Evolutionary conservation across 2,113 vertebrate species (phyloP).

Genomic region (Sceloporus tristichus): DNA sequence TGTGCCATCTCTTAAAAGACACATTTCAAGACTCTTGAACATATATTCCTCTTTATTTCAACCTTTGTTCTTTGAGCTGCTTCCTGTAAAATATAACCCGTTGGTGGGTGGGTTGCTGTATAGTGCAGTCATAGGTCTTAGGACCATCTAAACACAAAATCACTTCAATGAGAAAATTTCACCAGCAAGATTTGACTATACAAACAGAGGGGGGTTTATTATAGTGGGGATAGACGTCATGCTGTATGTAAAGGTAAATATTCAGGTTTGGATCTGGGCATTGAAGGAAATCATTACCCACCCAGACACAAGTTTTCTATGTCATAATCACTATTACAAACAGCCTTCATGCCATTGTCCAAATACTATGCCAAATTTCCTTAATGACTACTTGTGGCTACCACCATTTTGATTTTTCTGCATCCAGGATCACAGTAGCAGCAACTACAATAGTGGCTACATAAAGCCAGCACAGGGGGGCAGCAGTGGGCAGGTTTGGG

Average conservation of each 20-base stretch:
- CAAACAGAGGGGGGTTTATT: background rate
- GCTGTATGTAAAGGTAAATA: background rate
- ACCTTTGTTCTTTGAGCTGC: background rate
- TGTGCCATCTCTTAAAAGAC: too few species aligned
- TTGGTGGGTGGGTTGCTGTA: background rate
- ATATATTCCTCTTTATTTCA: background rate
- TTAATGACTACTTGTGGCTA: background rate
- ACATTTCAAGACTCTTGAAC: background rate
- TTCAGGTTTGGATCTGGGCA: background rate
- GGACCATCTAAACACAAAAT: background rate
- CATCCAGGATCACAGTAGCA: too few species aligned
- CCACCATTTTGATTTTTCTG: background rate
- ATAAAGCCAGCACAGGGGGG: background rate
- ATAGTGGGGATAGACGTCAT: background rate
- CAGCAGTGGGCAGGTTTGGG: background rate
- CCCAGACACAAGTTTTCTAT: background rate
- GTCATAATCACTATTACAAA: background rate
- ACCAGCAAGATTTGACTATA: background rate
- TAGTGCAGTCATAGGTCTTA: background rate
- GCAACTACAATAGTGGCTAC: background rate
- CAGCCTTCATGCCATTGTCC: background rate
- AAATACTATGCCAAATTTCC: background rate
- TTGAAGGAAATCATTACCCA: background rate
- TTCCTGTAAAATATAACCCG: background rate
- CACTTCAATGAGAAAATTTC: background rate